phyloP scores from a whole-genome alignment of 1,140 invertebrate species.

The Cepaea nemoralis region DNA sequence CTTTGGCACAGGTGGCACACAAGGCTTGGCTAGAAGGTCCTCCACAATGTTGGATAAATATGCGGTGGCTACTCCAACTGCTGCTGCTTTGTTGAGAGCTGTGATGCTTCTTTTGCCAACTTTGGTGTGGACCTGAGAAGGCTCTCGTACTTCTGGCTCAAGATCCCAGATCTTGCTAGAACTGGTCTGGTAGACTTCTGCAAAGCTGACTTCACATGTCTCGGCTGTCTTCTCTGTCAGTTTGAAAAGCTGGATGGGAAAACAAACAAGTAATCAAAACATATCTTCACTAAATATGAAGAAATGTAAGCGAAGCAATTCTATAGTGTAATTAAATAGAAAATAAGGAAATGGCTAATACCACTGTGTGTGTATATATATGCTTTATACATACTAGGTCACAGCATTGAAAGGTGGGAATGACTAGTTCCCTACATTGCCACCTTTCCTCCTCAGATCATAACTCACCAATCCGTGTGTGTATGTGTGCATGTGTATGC shows the following conservation, averaged over 20 bases:
- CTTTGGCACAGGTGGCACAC: constrained; percentile 51
- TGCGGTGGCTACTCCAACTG: constrained; percentile 64
- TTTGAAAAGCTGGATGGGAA: constrained; percentile 40
- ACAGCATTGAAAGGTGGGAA: too few species aligned
- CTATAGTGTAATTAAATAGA: too few species aligned
- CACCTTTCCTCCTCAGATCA: too few species aligned
- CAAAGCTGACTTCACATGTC: constrained; percentile 61
- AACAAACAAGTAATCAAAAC: too few species aligned
- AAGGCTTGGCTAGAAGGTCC: constrained; percentile 58
- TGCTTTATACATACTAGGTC: too few species aligned
- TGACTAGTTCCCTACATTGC: too few species aligned
- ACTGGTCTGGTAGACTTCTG: constrained; percentile 55
- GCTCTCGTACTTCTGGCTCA: constrained; percentile 42
- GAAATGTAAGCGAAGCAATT: too few species aligned
- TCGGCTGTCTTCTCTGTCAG: constrained; percentile 56
- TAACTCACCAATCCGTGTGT: too few species aligned
- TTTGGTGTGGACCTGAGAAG: constrained; percentile 18
- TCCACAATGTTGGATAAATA: constrained; percentile 61
- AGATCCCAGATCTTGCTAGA: constrained; percentile 46
- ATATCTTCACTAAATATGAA: too few species aligned
- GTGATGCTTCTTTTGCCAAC: constrained; percentile 55
- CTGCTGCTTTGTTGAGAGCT: constrained; percentile 59
- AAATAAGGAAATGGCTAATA: too few species aligned
- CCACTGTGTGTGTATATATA: too few species aligned
- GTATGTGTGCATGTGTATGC: too few species aligned